phyloP scores from a whole-genome alignment of 2,113 vertebrate genomes.

The western clawed frog (Xenopus tropicalis) region DNA sequence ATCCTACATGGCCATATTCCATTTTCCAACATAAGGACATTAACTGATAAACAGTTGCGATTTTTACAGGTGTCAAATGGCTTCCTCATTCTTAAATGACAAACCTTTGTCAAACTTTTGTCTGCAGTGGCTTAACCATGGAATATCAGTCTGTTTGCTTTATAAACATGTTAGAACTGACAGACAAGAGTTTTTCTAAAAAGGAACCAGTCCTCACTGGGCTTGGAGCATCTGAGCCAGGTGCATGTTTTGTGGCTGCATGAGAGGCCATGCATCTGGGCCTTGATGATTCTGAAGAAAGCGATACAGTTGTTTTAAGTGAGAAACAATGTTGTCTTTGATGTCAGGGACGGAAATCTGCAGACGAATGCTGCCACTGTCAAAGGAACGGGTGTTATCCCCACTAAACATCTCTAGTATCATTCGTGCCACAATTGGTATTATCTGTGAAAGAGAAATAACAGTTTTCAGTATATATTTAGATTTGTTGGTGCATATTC shows the following conservation, averaged over 20 bases:
- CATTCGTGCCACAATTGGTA: conserved; percentile 94
- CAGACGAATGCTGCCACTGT: conserved; percentile 91
- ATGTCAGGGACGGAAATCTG: conserved; percentile 97
- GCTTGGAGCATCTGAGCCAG: conserved; percentile 66
- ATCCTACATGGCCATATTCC: no score
- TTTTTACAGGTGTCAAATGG: no score
- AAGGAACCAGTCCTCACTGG: conserved; percentile 58
- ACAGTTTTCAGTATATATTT: no score
- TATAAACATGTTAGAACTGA: no score
- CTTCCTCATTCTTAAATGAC: no score
- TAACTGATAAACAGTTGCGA: no score
- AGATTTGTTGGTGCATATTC: no score
- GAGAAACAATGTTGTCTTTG: conserved; percentile 96
- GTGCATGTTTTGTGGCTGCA: conserved; percentile 56
- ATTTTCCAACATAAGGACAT: no score
- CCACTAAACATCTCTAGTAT: conserved; percentile 95
- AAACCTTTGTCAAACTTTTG: no score
- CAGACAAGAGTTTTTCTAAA: background rate
- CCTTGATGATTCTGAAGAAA: conserved; percentile 87
- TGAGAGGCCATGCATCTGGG: conserved; percentile 81
- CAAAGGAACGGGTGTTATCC: conserved; percentile 89
- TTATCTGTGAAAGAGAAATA: conserved; percentile 65
- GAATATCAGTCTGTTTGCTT: no score
- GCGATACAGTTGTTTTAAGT: conserved; percentile 93
- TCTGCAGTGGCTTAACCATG: no score